Evolutionary conservation across 2,888 invertebrate species (phyloP), one percentile per base, ranked within the genome.

Genomic region (Eurytoma adleriae): DNA sequence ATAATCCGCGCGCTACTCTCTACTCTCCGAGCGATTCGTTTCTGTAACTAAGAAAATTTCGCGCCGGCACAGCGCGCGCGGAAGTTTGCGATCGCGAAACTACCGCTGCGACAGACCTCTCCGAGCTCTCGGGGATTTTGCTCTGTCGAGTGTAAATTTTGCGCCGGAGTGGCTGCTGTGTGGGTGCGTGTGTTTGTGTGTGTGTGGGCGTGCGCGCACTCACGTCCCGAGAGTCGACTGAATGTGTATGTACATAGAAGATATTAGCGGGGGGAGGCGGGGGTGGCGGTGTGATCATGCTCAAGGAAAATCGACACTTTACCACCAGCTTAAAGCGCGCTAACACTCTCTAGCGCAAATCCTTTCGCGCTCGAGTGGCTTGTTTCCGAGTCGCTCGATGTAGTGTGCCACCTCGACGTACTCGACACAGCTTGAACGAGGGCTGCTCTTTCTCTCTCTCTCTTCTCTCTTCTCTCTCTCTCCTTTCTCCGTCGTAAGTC

Each of bases 391-490:
- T 74, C 64, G 13, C 66, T 74, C 64, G n/a, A 24, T 64, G 69
- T 74, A 57, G 27, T 76, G 62, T 30, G 61, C 27, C 54, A 75
- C 56, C 74, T 81, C 67, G 71, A 74, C 68, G 81, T 78, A 81
- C 66, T 81, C 74, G 66, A 50, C 70, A 66, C 61, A 66, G 81
- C 78, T 81, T 81, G 74, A 71, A 78, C 64, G 74, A 74, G 78
- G 74, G 77, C 79, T 83, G 80, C 79, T 79, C 73, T 81, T 81
- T 82, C 76, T 81, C 80, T 81, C 80, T 81, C 79, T 78, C 71
- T 79, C 67, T 82, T 1, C 24, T 14, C 64, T n/a, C 40, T 66
- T 50, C 20, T 48, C 16, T 64, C 48, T 40, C n/a, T 64, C 2
- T 64, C 16, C n/a, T 62, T 14, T 5, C 13, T 10, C 40, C 4